Evolutionary conservation across 1,140 invertebrate genomes (phyloP), one percentile per base, ranked within the genome.

Genomic region (Brachionus asplanchnoidis): DNA sequence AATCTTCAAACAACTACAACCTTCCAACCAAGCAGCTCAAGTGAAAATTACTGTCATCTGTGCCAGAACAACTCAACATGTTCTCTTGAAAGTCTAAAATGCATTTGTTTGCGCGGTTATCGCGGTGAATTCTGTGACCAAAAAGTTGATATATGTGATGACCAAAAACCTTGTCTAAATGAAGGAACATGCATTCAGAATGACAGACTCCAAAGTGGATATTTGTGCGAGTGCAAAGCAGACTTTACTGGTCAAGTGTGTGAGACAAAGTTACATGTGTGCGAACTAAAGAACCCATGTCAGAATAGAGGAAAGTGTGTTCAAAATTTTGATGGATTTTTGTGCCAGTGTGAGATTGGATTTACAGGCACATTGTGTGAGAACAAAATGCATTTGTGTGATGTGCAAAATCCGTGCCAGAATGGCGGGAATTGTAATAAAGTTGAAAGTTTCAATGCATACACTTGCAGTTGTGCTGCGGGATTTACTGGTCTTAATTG

Each of bases 401-500:
- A 77, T 50, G 17, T 17, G 11, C 14, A 73, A 17, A 73, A 32
- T 79, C 75, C 75, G 9, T 79, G 75, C n/a, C 42, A 56, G 50
- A 79, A 85, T 46, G 77, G 20, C 7, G 84, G 84, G 1, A 2
- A 26, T 6, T 85, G 84, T 17, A 53, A 79, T 9, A 68, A 73
- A 42, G 40, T 73, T 9, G 68, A 73, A 44, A 73, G 14, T 42
- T 73, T 73, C 17, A 73, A 73, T 23, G 70, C 73, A 44, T 89
- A 86, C 85, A 53, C 85, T 9, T 95, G 94, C 88, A 92, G 92
- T 28, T 95, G 94, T 89, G 90, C 92, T 0, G 89, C 91, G 1
- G 92, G 92, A 75, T 89, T 95, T 17, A 91, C 91, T 20, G 95
- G 95, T 0, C 94, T 93, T 87, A 91, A 94, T 26, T 96, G 95